Evolutionary conservation across 2,113 vertebrate species (phyloP).

Genomic region (Aepyceros melampus): DNA sequence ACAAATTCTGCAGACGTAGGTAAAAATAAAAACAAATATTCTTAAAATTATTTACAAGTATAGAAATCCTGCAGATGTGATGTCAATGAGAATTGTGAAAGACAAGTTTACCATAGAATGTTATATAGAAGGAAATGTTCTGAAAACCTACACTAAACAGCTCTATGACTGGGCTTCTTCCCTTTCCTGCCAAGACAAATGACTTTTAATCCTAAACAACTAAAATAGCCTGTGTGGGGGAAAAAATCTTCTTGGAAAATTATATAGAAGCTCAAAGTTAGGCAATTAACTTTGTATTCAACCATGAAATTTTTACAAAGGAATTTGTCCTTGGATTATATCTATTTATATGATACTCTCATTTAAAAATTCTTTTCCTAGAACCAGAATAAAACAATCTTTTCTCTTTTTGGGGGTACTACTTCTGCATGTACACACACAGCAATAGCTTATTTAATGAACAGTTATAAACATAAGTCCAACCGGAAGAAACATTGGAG

Average conservation of each 20-base stretch:
- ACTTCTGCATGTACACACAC: not conserved
- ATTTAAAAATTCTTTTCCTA: constrained; percentile 30
- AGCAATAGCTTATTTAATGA: not conserved
- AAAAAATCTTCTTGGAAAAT: not conserved
- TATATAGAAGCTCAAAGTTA: constrained; percentile 1
- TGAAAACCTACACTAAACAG: not conserved
- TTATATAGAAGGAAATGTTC: not conserved
- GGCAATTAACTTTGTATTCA: constrained; percentile 35
- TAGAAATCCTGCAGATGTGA: constrained; percentile 13
- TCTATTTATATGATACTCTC: constrained; percentile 30
- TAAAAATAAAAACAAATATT: constrained; percentile 36
- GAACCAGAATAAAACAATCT: constrained; percentile 2
- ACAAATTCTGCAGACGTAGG: not conserved
- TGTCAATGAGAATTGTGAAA: not conserved
- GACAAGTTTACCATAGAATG: not conserved
- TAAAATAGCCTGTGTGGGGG: constrained; percentile 19
- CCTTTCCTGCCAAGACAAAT: not conserved
- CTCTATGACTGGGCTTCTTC: not conserved
- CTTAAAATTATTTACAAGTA: constrained; percentile 30
- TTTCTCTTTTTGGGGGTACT: not conserved
- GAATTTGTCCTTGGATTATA: constrained; percentile 26
- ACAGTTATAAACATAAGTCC: not conserved
- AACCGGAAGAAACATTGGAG: not conserved
- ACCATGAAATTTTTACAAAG: constrained; percentile 18
- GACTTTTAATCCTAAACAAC: constrained; percentile 16